Base-by-base conservation (phyloP, 2,888 invertebrate species). In the Pasiphila rectangulata region DNA sequence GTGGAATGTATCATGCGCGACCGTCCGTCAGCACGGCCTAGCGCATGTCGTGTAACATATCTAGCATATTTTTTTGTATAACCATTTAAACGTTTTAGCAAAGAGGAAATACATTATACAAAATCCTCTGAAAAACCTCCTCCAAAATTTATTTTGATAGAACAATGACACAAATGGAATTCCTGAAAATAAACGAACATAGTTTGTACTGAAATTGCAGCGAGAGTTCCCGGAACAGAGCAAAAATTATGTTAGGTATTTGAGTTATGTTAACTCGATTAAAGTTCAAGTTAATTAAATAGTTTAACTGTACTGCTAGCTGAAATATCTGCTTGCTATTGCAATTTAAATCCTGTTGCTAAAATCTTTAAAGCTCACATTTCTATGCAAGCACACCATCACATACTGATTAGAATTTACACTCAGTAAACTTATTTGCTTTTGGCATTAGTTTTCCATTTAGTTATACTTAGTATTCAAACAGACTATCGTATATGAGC, bases 71-170 rank as follows among this genome's bases (percentile, higher is more conserved):
- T n/a, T n/a, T n/a, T n/a, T n/a, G n/a, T n/a, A 27, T 27, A 7
- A 0, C 12, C 1, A 7, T 13, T 13, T 13, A 7, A 13, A 27
- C 7, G 9, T 13, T 27, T 13, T 7, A 27, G 13, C 12, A n/a
- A 10, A 7, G 27, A 13, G 3, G 7, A 27, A 5, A 13, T 12
- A 13, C 27, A 7, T 27, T 27, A 7, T 13, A 13, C 27, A 3
- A 27, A 27, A 27, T 27, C 13, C 27, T 13, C 27, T 27, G 27
- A 13, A 27, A 27, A 27, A 13, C 12, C 27, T 13, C n/a, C n/a
- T 27, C 27, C 27, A 27, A 27, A 27, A 13, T 57, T 54, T 49
- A 27, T 27, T 13, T 13, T 27, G 27, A 27, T 13, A 13, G 1
- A 27, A 27, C 3, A 13, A 13, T 27, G 27, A 27, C 27, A 13